These are phyloP conservation scores for Theretra japonica DNA, from an alignment of 2,888 invertebrate genomes.

Conservation along the genomic window DNA sequence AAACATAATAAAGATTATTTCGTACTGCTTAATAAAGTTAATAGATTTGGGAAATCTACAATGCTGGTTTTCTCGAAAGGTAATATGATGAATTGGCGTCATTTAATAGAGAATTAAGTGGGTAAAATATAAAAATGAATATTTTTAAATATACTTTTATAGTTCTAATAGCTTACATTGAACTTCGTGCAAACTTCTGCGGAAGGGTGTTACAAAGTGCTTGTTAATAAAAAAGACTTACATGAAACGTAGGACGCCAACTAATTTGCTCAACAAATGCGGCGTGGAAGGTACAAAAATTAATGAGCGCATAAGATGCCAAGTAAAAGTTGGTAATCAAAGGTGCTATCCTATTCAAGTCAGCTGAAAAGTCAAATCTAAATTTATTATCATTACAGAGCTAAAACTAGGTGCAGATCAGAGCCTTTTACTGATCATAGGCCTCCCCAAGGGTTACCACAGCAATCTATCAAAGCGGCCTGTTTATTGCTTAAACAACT, in stretches of 20 bases:
- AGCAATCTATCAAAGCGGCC: no score
- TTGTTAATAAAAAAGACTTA: constrained; percentile 65
- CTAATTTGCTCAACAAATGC: constrained; percentile 92
- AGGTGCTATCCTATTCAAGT: constrained; percentile 95
- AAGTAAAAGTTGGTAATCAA: constrained; percentile 96
- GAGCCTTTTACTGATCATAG: no score
- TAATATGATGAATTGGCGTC: no score
- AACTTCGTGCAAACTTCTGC: background rate
- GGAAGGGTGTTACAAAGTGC: background rate
- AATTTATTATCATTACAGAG: background rate
- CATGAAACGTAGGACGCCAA: constrained; percentile 94
- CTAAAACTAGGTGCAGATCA: background rate
- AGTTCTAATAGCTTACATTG: background rate
- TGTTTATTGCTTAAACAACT: no score
- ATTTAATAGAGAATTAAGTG: no score
- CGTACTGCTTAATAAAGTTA: no score
- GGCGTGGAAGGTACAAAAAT: constrained; percentile 97
- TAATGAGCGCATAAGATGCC: constrained; percentile 96
- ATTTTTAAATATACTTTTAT: no score
- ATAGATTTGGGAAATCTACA: no score
- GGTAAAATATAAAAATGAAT: no score
- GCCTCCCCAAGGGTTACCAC: background rate
- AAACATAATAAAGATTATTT: background rate
- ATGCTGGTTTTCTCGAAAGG: no score
- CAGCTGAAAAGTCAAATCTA: constrained; percentile 81